Evolutionary conservation across 2,888 invertebrate species (phyloP).

Genomic region (Dynastes hyllus): DNA sequence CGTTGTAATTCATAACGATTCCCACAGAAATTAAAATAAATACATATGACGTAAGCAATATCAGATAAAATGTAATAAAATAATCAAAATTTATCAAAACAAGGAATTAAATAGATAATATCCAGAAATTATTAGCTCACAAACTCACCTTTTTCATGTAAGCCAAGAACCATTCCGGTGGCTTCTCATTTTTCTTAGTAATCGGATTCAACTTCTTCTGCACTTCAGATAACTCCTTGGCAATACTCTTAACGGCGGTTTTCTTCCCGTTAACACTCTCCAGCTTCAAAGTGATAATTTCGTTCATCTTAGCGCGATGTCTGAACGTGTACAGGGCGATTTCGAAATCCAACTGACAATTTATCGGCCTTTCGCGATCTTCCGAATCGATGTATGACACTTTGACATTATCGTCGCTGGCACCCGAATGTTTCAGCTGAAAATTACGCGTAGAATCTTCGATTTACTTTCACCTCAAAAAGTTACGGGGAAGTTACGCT

Average conservation of each 20-base stretch:
- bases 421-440: constrained; percentile 70
- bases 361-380: constrained; percentile 69
- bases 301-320: constrained; percentile 66
- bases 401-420: constrained; percentile 66
- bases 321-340: constrained; percentile 69
- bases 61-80: too few relatives aligned
- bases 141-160: constrained; percentile 66
- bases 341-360: constrained; percentile 70
- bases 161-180: constrained; percentile 67
- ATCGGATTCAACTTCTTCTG: constrained; percentile 21
- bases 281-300: constrained; percentile 67
- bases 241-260: constrained; percentile 30
- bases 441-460: neutral
- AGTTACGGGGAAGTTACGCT: too few relatives aligned
- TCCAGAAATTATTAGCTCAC: neutral
- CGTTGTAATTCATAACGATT: too few relatives aligned
- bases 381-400: constrained; percentile 70
- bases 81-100: too few relatives aligned
- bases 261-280: constrained; percentile 62
- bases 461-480: too few relatives aligned
- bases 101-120: neutral
- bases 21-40: too few relatives aligned
- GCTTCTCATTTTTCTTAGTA: constrained; percentile 44
- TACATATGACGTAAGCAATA: too few relatives aligned
- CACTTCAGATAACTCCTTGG: constrained; percentile 49